phyloP scores from a whole-genome alignment of 2,797 vertebrate genomes.

The Trematomus bernacchii region DNA sequence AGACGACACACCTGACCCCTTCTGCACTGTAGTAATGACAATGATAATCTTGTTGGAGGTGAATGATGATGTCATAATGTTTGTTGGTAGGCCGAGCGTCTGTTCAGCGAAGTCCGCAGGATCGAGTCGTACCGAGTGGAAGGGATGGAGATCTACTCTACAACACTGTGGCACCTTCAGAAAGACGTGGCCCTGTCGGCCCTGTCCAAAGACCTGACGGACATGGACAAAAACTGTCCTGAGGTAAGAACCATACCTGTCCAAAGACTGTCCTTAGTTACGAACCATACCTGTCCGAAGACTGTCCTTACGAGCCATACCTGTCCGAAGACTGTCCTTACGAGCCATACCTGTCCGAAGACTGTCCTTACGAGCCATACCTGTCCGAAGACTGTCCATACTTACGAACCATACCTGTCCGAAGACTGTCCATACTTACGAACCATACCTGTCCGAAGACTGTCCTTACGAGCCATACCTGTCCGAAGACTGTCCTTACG shows the following conservation, averaged over 20 bases:
- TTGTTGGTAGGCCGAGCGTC: constrained; percentile 90
- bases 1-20: neutral
- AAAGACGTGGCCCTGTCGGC: constrained; percentile 97
- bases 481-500: no score
- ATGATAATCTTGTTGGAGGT: no score
- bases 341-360: no score
- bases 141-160: constrained; percentile 99
- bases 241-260: constrained; percentile 84
- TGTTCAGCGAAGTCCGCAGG: constrained; percentile 96
- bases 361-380: no score
- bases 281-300: neutral
- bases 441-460: no score
- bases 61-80: neutral
- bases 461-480: no score
- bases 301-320: no score
- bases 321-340: no score
- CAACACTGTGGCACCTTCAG: constrained; percentile 97
- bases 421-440: no score
- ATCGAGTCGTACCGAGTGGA: constrained; percentile 96
- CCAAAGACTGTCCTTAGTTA: neutral
- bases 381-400: no score
- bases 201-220: constrained; percentile 96
- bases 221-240: constrained; percentile 98
- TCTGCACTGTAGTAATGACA: no score
- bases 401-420: no score